Conservation (phyloP, 23 tunicate species). For the Styela plicata region DNA sequence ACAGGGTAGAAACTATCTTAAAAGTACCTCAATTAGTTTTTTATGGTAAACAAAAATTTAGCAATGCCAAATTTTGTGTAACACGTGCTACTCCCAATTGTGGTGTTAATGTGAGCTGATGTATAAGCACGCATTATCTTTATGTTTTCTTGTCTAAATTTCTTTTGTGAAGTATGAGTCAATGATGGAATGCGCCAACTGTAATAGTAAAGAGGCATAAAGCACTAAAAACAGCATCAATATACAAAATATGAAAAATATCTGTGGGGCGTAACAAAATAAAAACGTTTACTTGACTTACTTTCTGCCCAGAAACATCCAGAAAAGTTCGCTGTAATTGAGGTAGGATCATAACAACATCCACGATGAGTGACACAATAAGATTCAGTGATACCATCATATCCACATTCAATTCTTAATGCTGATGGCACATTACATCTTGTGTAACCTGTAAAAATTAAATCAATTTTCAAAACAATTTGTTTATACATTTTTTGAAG, state of each 20-base stretch:
- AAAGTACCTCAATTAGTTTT: too few relatives aligned
- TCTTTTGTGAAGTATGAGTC: neutral
- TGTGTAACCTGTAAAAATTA: constrained; percentile 44
- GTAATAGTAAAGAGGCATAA: too few relatives aligned
- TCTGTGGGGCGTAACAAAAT: too few relatives aligned
- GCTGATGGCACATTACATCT: constrained; percentile 50
- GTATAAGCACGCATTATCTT: neutral
- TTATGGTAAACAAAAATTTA: too few relatives aligned
- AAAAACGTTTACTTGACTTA: constrained; percentile 12
- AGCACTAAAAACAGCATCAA: too few relatives aligned
- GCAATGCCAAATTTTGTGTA: too few relatives aligned
- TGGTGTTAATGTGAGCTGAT: too few relatives aligned
- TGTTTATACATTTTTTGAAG: too few relatives aligned
- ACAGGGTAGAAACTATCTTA: too few relatives aligned
- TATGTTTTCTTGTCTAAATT: neutral
- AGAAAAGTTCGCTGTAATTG: constrained; percentile 14
- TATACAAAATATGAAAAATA: too few relatives aligned
- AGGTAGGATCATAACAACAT: constrained; percentile 20
- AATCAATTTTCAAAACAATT: too few relatives aligned
- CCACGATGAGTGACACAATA: constrained; percentile 21
- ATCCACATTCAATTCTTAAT: constrained; percentile 24
- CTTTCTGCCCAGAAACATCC: constrained; percentile 35
- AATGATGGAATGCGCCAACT: neutral
- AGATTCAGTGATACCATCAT: constrained; percentile 15
- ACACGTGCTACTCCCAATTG: too few relatives aligned